Base-by-base conservation (phyloP, 2,888 invertebrate species). In the Gryllus longicercus region DNA sequence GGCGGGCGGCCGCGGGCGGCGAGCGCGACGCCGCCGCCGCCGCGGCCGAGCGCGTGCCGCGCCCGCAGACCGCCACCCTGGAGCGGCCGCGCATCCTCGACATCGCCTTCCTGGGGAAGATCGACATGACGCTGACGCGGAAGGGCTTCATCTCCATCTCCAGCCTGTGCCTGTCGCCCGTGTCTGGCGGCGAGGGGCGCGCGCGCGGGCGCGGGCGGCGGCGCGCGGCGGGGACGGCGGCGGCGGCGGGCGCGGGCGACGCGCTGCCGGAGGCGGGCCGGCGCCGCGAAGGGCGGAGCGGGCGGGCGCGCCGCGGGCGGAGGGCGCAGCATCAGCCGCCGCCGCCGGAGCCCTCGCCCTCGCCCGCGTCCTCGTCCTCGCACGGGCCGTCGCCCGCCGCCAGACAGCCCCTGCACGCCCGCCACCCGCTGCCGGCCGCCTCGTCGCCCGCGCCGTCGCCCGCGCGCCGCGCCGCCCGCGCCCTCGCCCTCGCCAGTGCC, bases 51-150 rank as follows among this genome's bases (percentile, higher is more conserved):
- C 25, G 16, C 18, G 18, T 8, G 5, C 77, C 77, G 49, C 77
- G 91, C 16, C 91, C 91, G 0, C 85, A 88, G 78, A 91, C 91
- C 0, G 91, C 91, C 2, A 90, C 90, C 18, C 85, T 91, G 80
- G 90, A 90, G 75, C 88, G 88, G 76, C 91, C 91, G 1, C 87
- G 88, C 74, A 86, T 91, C 8, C 85, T 91, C 79, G 88, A 91
- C 84, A 88, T 89, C 1, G 85, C 87, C 75, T 86, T 90, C 50
- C 86, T 89, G 63, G 87, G 88, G 21, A 89, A 89, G 83, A 86
- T 91, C 51, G 91, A 91, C 84, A 91, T 91, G 91, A 84, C 88
- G 78, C 85, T 90, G 51, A 87, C 89, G 78, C 89, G 90, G 83
- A 90, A 90, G 83, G 87, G 89, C 77, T 85, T 90, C 18, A 86